A percentile compares a stretch with the other conserved stretches of the same genome.
These are phyloP conservation scores for Sarcophaga carnaria DNA, from an alignment of 2,888 invertebrate species.

Conservation along the genomic window DNA sequence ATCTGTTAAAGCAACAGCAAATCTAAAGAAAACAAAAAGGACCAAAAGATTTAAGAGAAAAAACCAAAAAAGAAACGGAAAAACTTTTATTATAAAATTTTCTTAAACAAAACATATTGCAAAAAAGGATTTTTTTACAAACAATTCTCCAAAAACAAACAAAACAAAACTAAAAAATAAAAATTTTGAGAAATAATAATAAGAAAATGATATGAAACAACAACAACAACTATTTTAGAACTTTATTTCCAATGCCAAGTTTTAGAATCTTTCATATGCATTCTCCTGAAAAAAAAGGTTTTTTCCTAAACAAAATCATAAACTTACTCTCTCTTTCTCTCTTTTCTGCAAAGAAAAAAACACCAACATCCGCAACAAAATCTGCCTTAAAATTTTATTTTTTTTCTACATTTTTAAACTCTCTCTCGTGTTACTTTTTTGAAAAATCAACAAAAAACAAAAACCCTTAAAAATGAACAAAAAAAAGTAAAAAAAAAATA, in stretches of 20 bases:
- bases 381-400: slow-evolving; percentile 51
- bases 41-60: neutral
- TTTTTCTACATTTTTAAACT: slow-evolving; percentile 62
- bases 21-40: neutral
- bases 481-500: slow-evolving; percentile 20
- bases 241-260: neutral
- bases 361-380: slow-evolving; percentile 16
- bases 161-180: slow-evolving; percentile 67
- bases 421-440: slow-evolving; percentile 69
- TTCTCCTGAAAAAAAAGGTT: slow-evolving; percentile 35
- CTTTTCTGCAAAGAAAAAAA: slow-evolving; percentile 31
- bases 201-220: slow-evolving; percentile 23
- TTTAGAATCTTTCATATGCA: neutral
- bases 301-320: slow-evolving; percentile 50
- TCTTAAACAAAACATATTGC: slow-evolving; percentile 37
- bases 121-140: slow-evolving; percentile 60
- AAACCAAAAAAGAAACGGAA: slow-evolving; percentile 46
- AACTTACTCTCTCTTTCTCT: slow-evolving; percentile 66
- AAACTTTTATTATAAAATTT: slow-evolving; percentile 44
- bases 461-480: slow-evolving; percentile 20
- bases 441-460: slow-evolving; percentile 43
- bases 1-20: slow-evolving; percentile 65
- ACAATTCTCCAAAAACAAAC: slow-evolving; percentile 69
- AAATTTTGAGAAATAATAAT: neutral
- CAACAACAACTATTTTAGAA: slow-evolving; percentile 40